Evolutionary conservation across 2,888 invertebrate genomes (phyloP), one percentile per base, ranked within the genome.

Genomic region (Synergus gifuensis): DNA sequence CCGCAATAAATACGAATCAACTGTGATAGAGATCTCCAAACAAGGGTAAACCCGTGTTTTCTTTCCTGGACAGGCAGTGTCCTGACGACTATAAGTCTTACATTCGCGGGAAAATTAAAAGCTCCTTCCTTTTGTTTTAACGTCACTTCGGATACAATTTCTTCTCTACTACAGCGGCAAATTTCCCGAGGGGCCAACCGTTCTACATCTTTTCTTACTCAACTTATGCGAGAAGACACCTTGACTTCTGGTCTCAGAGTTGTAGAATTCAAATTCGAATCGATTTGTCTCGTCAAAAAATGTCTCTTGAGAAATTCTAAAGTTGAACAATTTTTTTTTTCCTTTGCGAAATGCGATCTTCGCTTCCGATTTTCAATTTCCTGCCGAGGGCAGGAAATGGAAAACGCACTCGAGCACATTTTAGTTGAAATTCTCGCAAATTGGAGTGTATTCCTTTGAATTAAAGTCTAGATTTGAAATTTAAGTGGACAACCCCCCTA

Each of bases 141-240:
- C 64, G 36, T 22, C 79, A 79, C 64, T 58, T 40, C 46, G 40
- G 22, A 40, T 78, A 44, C 12, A 40, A 76, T 69, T 78, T 76
- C 44, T 69, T 36, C 18, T 81, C 79, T 77, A 77, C 80, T 83
- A 81, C 83, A 88, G 85, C 86, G 83, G 86, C 81, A 84, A 88
- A 89, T 89, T 89, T 89, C 89, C 89, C 89, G 76, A 22, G 89
- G 86, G 89, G 86, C 73, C 14, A 42, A 28, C 12, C 62, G 14
- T 14, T 62, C 28, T 62, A 62, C 62, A 62, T 62, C 7, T 62
- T 28, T 62, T 14, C 28, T 62, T 62, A 22, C 62, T 62, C 14
- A 4, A 28, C 62, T 62, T 62, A 62, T 62, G 62, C 62, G 14
- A 62, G 7, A 22, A 62, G 62, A 62, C 62, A 62, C 5, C 28